A percentile compares a stretch with the other conserved stretches of the same genome.
phyloP scores from a whole-genome alignment of 2,888 invertebrate genomes.

The Ochropacha duplaris region DNA sequence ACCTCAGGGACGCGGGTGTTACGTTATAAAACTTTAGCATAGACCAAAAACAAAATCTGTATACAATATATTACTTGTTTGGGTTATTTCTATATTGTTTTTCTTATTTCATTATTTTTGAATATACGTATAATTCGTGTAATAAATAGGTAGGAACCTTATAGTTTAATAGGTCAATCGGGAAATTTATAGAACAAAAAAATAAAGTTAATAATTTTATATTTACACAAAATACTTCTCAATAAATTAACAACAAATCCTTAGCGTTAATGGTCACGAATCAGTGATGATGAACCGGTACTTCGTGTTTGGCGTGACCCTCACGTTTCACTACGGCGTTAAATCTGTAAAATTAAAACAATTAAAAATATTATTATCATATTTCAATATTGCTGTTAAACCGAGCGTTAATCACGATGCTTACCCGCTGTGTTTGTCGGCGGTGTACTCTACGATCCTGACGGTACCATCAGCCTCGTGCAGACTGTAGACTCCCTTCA shows the following conservation, averaged over 20 bases:
- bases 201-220: not conserved
- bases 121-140: no score
- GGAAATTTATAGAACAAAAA: no score
- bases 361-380: not conserved
- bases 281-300: constrained; percentile 24
- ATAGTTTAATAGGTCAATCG: no score
- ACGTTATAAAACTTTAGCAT: no score
- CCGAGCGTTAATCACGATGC: not conserved
- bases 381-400: not conserved
- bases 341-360: constrained; percentile 27
- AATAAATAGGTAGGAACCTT: no score
- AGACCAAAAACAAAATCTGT: no score
- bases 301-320: constrained; percentile 32
- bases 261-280: not conserved
- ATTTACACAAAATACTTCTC: not conserved
- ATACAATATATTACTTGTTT: no score
- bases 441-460: constrained; percentile 68
- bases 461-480: constrained; percentile 66
- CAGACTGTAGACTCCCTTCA: constrained; percentile 50
- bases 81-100: no score
- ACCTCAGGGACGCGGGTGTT: no score
- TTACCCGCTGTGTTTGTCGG: constrained; percentile 58
- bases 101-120: no score
- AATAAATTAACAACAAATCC: constrained; percentile 2
- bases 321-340: constrained; percentile 36